These are phyloP conservation scores for Cybosia mesomella DNA, from an alignment of 2,888 invertebrate species.

Conservation along the genomic window DNA sequence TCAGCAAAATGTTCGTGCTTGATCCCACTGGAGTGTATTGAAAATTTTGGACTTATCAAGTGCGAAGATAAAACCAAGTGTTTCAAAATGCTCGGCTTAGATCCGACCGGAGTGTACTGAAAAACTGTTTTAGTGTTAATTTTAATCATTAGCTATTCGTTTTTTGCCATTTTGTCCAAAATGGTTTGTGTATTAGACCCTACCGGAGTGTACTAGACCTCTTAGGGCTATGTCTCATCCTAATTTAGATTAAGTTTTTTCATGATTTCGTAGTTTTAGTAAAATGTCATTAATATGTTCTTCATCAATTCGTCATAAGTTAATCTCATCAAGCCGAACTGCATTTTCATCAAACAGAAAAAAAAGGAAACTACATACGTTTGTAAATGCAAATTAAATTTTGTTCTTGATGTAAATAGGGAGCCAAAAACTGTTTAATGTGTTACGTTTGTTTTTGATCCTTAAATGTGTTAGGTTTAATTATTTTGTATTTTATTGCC, in stretches of 20 bases:
- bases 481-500: slow-evolving; percentile 1
- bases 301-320: slow-evolving; percentile 72
- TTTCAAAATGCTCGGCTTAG: slow-evolving; percentile 67
- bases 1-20: slow-evolving; percentile 74
- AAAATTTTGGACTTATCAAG: slow-evolving; percentile 54
- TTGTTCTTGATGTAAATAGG: slow-evolving; percentile 71
- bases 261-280: slow-evolving; percentile 36
- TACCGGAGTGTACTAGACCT: slow-evolving; percentile 70
- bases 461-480: neutral
- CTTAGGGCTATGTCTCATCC: slow-evolving; percentile 32
- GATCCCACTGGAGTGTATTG: slow-evolving; percentile 83
- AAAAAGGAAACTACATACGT: slow-evolving; percentile 70
- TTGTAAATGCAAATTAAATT: slow-evolving; percentile 48
- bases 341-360: slow-evolving; percentile 79
- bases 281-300: slow-evolving; percentile 65
- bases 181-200: slow-evolving; percentile 75
- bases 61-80: slow-evolving; percentile 55
- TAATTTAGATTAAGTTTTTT: slow-evolving; percentile 36
- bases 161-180: slow-evolving; percentile 51
- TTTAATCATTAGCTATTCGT: slow-evolving; percentile 48
- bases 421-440: slow-evolving; percentile 79
- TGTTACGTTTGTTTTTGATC: slow-evolving; percentile 13
- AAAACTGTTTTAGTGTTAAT: slow-evolving; percentile 61
- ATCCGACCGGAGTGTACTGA: slow-evolving; percentile 70
- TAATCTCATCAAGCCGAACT: slow-evolving; percentile 76